phyloP scores from a whole-genome alignment of 1,140 invertebrate genomes.

The Euwallacea fornicatus region DNA sequence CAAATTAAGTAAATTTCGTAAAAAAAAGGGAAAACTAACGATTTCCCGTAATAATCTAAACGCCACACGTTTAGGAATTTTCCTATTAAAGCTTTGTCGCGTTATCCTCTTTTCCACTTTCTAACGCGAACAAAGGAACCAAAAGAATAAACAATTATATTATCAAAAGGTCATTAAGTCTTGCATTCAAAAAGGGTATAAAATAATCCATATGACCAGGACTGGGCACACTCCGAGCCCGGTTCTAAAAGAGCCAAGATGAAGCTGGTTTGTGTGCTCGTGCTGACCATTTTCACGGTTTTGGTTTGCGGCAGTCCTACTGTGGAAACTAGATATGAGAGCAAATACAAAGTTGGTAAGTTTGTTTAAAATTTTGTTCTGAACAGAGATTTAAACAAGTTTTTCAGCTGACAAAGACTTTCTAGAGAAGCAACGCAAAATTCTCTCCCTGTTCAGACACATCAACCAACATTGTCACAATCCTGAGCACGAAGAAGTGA shows the following conservation, averaged over 20 bases:
- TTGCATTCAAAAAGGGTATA: conserved; percentile 12
- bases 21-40: too few relatives aligned
- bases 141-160: conserved; percentile 2
- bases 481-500: conserved; percentile 56
- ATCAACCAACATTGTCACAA: conserved; percentile 60
- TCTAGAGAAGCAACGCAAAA: conserved; percentile 61
- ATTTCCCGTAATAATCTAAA: too few relatives aligned
- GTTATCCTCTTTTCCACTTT: too few relatives aligned
- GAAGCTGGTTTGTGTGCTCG: conserved; percentile 27
- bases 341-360: conserved; percentile 29
- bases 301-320: background rate
- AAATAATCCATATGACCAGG: background rate
- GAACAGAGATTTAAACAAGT: background rate
- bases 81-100: too few relatives aligned
- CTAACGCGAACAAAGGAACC: too few relatives aligned
- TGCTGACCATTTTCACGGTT: conserved; percentile 12
- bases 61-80: too few relatives aligned
- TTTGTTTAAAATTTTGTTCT: background rate
- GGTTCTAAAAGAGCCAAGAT: conserved; percentile 15
- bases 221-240: conserved; percentile 53
- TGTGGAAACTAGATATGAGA: background rate
- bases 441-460: conserved; percentile 65
- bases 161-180: conserved; percentile 34
- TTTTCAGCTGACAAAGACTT: conserved; percentile 50
- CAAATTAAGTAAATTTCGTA: too few relatives aligned